Conservation (phyloP, 2,888 invertebrate species). For the Perizoma affinitatum region DNA sequence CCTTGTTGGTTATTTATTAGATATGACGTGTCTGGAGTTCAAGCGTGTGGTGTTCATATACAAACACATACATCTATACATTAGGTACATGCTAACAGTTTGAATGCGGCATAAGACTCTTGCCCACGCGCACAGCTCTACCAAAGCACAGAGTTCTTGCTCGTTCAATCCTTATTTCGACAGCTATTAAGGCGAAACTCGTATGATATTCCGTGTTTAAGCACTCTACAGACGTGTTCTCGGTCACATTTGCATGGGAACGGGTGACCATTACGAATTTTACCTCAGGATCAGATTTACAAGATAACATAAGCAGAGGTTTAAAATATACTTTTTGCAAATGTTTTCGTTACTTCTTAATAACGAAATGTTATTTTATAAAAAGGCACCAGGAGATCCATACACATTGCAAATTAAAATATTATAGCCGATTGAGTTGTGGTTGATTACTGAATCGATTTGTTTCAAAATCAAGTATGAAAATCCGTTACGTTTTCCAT, state of each 20-base stretch:
- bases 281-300: conserved; percentile 33
- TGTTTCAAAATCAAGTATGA: conserved; percentile 6
- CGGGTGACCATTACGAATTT: conserved; percentile 45
- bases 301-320: conserved; percentile 25
- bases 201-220: conserved; percentile 16
- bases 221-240: conserved; percentile 36
- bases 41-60: conserved; percentile 82
- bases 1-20: conserved; percentile 36
- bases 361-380: too few relatives aligned
- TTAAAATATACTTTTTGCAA: conserved; percentile 13
- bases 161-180: conserved; percentile 20
- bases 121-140: conserved; percentile 45
- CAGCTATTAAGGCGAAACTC: conserved; percentile 29
- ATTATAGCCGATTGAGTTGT: conserved; percentile 8
- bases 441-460: conserved; percentile 6
- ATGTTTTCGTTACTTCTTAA: conserved; percentile 21
- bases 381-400: conserved; percentile 4
- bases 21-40: conserved; percentile 36
- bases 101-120: conserved; percentile 39
- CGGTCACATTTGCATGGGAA: conserved; percentile 49
- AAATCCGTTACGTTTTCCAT: conserved; percentile 1
- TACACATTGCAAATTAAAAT: conserved; percentile 2
- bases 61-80: conserved; percentile 56
- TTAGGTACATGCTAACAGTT: conserved; percentile 31
- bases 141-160: conserved; percentile 33